Evolutionary conservation across 2,113 vertebrate genomes (phyloP).

Genomic region (Sceloporus undulatus): DNA sequence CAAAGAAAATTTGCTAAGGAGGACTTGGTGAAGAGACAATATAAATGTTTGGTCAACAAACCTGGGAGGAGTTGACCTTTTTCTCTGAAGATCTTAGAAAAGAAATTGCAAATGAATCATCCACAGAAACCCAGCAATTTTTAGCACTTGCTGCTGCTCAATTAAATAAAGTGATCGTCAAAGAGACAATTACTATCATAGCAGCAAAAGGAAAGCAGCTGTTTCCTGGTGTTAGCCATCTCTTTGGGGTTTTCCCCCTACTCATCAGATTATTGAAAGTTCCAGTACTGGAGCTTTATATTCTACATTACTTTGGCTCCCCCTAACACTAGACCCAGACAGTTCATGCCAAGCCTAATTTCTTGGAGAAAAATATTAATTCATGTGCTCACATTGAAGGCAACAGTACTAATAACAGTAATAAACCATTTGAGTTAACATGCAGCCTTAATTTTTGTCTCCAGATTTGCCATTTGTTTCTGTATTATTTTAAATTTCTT

Average conservation of each 20-base stretch:
- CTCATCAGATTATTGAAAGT: neutral
- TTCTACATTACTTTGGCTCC: neutral
- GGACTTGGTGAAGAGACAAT: neutral
- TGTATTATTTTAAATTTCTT: no score
- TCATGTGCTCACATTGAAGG: no score
- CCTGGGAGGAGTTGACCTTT: neutral
- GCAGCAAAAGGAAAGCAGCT: conserved; percentile 8
- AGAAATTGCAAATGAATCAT: neutral
- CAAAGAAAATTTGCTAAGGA: neutral
- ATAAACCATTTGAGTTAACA: no score
- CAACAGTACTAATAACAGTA: no score
- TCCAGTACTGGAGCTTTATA: neutral
- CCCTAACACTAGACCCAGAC: neutral
- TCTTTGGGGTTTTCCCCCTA: neutral
- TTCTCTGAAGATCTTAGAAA: conserved; percentile 2
- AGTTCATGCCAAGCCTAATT: no score
- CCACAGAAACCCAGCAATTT: conserved; percentile 28
- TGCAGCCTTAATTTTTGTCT: no score
- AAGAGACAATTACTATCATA: neutral
- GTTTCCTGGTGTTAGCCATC: neutral
- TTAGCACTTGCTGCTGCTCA: conserved; percentile 28
- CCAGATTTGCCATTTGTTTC: no score
- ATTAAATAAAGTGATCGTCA: conserved; percentile 25
- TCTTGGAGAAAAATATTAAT: no score
- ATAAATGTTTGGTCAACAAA: neutral